Base-by-base conservation (phyloP, 2,888 invertebrate species). In the Leptopilina syphax region DNA sequence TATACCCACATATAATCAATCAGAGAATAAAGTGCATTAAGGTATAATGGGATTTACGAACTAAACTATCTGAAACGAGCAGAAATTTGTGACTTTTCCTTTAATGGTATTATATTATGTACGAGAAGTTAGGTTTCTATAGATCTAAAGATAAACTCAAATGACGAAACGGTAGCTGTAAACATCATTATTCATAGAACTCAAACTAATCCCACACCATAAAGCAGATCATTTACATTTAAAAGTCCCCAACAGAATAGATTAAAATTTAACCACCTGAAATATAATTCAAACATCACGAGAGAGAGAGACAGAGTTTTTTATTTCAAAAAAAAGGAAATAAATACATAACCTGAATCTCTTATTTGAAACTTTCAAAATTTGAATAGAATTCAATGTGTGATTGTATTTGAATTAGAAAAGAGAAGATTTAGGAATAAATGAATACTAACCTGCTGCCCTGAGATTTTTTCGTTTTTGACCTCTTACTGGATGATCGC, bases 401-500 rank as follows among this genome's bases (percentile, higher is more conserved):
- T 34, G 50, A 50, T 50, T 50, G 12, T 10, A 50, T 50, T 50
- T 50, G 50, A 50, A 50, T 50, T 8, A 44, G 10, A 50, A 50
- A 10, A 50, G 12, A 9, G 12, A 50, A 47, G 47, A 47, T 47
- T 50, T 50, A 50, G 50, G 50, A 50, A 76, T 50, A 81, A 57
- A 66, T 44, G 76, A 79, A 66, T 84, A 86, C 95, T 93, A 93
- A 97, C 97, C 96, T 96, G 95, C 96, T 96, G 93, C 96, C 96
- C 94, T 96, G 96, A 92, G 96, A 95, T 94, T 97, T 97, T 94
- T 96, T 97, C 92, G 95, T 95, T 95, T 96, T 96, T 93, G 95
- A 95, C 93, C 96, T 95, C 93, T 95, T 95, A 91, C 94, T 94
- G 90, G 94, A 94, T 92, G 92, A 93, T 92, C 95, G 94, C 92